Base-by-base conservation (phyloP, 2,888 invertebrate genomes). In the Phasia obesa region DNA sequence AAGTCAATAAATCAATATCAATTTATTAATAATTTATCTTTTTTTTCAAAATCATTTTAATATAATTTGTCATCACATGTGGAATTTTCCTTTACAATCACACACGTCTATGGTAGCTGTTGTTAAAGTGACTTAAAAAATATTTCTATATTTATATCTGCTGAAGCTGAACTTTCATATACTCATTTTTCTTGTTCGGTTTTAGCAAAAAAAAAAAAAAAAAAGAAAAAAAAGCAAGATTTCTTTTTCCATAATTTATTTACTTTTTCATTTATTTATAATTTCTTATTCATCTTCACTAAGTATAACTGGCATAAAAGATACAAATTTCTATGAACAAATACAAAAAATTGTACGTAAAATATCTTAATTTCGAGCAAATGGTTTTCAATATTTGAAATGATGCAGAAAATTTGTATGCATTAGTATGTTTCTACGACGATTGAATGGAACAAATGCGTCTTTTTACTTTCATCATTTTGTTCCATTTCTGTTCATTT, bases 301-400 rank as follows among this genome's bases (percentile, higher is more conserved):
- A 67, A 27, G n/a, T 47, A 38, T 3, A 19, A 62, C 19, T 49
- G 35, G 11, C 31, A 55, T 25, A 35, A 23, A 53, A 19, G 60
- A 62, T 60, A n/a, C 17, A 53, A 31, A 57, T 60, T 59, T 42
- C 21, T 60, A 47, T 57, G 49, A 19, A 25, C 4, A 44, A 13
- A 47, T 27, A 55, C 3, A 19, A 47, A 35, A 71, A 64, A 15
- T 23, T 4, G 25, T 7, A 71, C n/a, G 35, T 9, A 27, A 21
- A 47, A 60, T 53, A 71, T 71, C 62, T 69, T 65, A n/a, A 71
- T 57, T 74, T 70, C 13, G 64, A 74, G 70, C 74, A 78, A 82
- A 70, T 65, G 74, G 73, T 74, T 57, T 73, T 67, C 51, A 69
- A 49, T 57, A 71, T 69, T 76, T 60, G 42, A 44, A 38, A 62